Percentiles rank a stretch among this genome's conserved stretches.
phyloP scores from a whole-genome alignment of 2,797 vertebrate genomes.

The Tiaroga cobitis region DNA sequence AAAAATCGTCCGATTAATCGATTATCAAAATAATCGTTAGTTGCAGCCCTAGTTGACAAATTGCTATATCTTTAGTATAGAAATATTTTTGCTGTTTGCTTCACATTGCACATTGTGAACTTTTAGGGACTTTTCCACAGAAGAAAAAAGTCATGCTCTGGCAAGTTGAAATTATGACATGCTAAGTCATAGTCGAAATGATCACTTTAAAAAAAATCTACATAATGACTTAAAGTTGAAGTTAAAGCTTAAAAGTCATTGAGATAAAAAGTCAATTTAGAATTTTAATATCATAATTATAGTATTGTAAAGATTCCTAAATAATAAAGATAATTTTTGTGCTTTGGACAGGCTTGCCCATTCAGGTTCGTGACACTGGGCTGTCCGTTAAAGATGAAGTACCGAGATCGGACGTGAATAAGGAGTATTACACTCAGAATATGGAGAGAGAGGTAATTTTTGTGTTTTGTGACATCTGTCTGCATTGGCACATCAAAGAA shows the following conservation, averaged over 20 bases:
- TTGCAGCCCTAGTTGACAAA: too few species aligned
- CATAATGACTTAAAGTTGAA: neutral
- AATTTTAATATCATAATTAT: neutral
- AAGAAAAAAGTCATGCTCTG: too few species aligned
- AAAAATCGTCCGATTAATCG: too few species aligned
- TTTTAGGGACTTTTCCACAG: neutral
- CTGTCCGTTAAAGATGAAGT: constrained; percentile 94
- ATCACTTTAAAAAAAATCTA: too few species aligned
- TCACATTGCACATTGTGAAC: neutral
- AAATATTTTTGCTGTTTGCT: neutral
- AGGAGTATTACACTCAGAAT: constrained; percentile 98
- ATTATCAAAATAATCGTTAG: too few species aligned
- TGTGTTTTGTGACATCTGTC: neutral
- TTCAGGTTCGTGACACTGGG: constrained; percentile 96
- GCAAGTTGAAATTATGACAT: too few species aligned
- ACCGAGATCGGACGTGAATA: constrained; percentile 97
- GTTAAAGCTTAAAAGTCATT: too few species aligned
- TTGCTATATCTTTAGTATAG: neutral
- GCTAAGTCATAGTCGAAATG: too few species aligned
- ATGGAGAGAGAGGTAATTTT: constrained; percentile 93
- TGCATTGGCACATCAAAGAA: neutral
- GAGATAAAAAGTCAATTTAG: too few species aligned
- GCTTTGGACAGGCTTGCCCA: constrained; percentile 86
- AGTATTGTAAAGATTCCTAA: neutral
- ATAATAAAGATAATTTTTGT: neutral